A percentile compares a stretch with the other conserved stretches of the same genome.
Conservation (phyloP, 2,113 vertebrate genomes). For the Apeltes quadracus region DNA sequence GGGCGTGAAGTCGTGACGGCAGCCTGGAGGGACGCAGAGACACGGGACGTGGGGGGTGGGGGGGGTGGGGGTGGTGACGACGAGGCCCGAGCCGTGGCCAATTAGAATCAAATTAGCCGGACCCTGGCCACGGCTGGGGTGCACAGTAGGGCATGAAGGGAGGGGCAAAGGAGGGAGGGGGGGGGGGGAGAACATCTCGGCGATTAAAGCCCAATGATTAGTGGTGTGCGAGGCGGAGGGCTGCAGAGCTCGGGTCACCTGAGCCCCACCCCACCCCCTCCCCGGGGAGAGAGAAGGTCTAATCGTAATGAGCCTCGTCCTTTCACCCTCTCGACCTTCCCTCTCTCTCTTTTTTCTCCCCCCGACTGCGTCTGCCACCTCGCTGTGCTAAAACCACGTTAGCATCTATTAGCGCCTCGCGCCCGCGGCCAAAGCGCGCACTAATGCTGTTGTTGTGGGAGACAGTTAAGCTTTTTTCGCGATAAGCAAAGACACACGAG, state of each 20-base stretch:
- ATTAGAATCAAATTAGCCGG: slow-evolving; percentile 85
- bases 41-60: slow-evolving; percentile 64
- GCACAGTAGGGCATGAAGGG: slow-evolving; percentile 70
- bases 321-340: slow-evolving; percentile 29
- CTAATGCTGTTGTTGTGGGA: slow-evolving; percentile 63
- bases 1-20: slow-evolving; percentile 45
- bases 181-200: slow-evolving; percentile 73
- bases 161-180: slow-evolving; percentile 32
- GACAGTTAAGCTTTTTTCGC: slow-evolving; percentile 55
- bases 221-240: slow-evolving; percentile 72
- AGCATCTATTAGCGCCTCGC: slow-evolving; percentile 58
- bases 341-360: slow-evolving; percentile 24
- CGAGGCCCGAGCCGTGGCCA: slow-evolving; percentile 74
- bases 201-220: slow-evolving; percentile 85
- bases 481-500: slow-evolving; percentile 67
- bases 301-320: slow-evolving; percentile 78
- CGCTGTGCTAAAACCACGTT: slow-evolving; percentile 55
- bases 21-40: slow-evolving; percentile 35
- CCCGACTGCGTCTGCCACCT: slow-evolving; percentile 34
- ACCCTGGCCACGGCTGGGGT: slow-evolving; percentile 83
- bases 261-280: no score
- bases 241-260: slow-evolving; percentile 74
- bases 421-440: slow-evolving; percentile 50
- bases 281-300: slow-evolving; percentile 71
- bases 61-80: slow-evolving; percentile 71